Evolutionary conservation across 2,888 invertebrate genomes (phyloP), one percentile per base, ranked within the genome.

Genomic region (Phymatocera aterrima): DNA sequence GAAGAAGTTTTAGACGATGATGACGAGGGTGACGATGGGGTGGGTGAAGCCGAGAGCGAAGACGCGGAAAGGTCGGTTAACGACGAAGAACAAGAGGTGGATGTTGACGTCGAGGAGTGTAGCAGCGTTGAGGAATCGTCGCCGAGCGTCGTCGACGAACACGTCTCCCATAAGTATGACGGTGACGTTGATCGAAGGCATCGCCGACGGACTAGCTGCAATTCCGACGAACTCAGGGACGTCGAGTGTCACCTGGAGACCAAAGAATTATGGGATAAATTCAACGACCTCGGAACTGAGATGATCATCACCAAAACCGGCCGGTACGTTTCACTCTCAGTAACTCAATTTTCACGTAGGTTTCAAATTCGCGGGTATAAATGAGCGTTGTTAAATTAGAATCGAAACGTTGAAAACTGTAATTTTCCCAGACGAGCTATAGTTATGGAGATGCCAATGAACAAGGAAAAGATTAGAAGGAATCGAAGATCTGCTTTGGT

Each of bases 261-360:
- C 81, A 95, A 95, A 90, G 96, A 96, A 81, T 91, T 96, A 79
- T 96, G 96, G 96, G 94, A 95, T 90, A 95, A 96, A 90, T 96
- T 96, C 91, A 93, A 94, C 89, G 94, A 94, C 85, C 92, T 96
- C 79, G 95, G 95, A 37, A 96, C 96, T 1, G 96, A 96, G 91
- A 96, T 96, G 96, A 96, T 96, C 91, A 96, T 96, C 91, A 96
- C 96, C 12, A 96, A 96, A 91, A 95, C 95, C 80, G 96, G 96
- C 89, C 93, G 96, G 95, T 95, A 89, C 91, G 72, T 72, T 72
- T 51, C 5, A 48, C n/a, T 72, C 34, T 12, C 6, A 46, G n/a
- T 15, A 24, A 1, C n/a, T n/a, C n/a, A n/a, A n/a, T n/a, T n/a
- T n/a, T n/a, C n/a, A n/a, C n/a, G n/a, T n/a, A n/a, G n/a, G n/a